phyloP scores from a whole-genome alignment of 2,113 vertebrate species.

The Canis aureus region DNA sequence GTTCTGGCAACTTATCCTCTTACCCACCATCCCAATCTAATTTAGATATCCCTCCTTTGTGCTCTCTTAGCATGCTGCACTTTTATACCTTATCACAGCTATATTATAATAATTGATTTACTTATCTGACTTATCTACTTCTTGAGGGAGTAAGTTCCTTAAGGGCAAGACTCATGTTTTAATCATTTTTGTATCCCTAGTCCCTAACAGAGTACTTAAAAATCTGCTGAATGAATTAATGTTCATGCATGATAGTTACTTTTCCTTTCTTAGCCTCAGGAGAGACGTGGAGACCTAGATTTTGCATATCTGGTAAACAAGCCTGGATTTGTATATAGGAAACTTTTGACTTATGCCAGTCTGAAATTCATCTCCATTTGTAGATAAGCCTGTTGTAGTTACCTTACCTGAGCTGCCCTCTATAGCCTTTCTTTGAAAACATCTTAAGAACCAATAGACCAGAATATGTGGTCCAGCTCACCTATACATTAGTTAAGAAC shows the following conservation, averaged over 20 bases:
- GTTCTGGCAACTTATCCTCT: conserved; percentile 8
- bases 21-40: background rate
- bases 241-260: background rate
- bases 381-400: background rate
- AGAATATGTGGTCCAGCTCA: background rate
- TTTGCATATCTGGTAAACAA: conserved; percentile 33
- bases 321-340: conserved; percentile 8
- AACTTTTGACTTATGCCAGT: conserved; percentile 21
- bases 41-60: background rate
- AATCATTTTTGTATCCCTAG: conserved; percentile 58
- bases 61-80: background rate
- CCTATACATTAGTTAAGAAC: background rate
- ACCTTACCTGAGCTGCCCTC: background rate
- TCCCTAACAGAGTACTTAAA: conserved; percentile 46
- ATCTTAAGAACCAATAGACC: background rate
- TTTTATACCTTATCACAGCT: conserved; percentile 47
- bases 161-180: conserved; percentile 66
- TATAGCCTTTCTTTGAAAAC: conserved; percentile 42
- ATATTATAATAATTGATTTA: conserved; percentile 63
- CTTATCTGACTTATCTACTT: conserved; percentile 64
- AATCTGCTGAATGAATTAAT: conserved; percentile 59
- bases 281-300: background rate
- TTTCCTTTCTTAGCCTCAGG: conserved; percentile 21
- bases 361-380: conserved; percentile 45
- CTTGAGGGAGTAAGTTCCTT: conserved; percentile 53